Base-by-base conservation (phyloP, 2,888 invertebrate species). In the Emmelina monodactyla region DNA sequence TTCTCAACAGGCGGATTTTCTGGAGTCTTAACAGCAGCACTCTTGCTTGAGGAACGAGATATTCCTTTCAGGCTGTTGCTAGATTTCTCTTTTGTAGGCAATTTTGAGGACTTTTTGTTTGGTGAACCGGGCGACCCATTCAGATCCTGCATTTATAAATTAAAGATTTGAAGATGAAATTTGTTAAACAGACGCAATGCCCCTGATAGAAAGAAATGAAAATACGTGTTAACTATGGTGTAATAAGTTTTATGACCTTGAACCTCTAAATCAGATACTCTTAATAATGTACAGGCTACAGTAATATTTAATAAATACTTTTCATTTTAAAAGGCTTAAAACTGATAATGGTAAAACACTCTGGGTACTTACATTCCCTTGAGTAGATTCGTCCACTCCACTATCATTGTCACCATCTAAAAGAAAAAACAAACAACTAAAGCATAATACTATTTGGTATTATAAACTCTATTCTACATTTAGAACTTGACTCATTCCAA, bases 381-480 rank as follows among this genome's bases (percentile, higher is more conserved):
- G 90, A 35, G 88, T 89, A 38, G 88, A 87, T 64, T 91, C 91
- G 62, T 91, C 90, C 16, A 89, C 89, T 30, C 89, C 91, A 58
- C 89, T 91, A 53, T 91, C 91, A 52, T 91, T 91, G 62, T 90
- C 91, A 22, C 89, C 88, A 78, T 91, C 92, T 92, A 85, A 46
- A 78, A 83, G 69, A 38, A 32, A 14, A 34, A 39, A 33, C 28
- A 19, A 15, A 33, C 19, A 33, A 35, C 35, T n/a, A n/a, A 35
- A 14, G n/a, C n/a, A 14, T 32, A 10, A 28, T 12, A 22, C 14
- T 12, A n/a, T n/a, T 16, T 16, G 6, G 7, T 25, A 25, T n/a
- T n/a, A 11, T 16, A 22, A 32, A 28, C 31, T 28, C n/a, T n/a
- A 28, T n/a, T 5, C 36, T 29, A 32, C n/a, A 14, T 15, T 31